These are phyloP conservation scores for Scolopax bukidnonensis DNA, from an alignment of 2,797 vertebrate species.

Conservation along the genomic window DNA sequence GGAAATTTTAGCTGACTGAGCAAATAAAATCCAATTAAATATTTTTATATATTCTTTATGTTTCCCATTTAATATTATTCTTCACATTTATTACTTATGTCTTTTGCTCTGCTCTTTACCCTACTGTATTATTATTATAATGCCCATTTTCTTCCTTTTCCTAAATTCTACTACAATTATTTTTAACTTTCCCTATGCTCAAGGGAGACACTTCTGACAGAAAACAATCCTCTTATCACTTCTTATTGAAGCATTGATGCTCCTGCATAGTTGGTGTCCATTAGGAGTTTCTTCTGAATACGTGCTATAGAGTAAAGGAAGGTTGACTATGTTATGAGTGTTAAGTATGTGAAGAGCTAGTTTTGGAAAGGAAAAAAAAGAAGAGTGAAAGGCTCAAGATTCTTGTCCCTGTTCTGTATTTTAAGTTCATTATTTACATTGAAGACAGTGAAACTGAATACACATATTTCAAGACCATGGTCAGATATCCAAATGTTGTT, in stretches of 20 bases:
- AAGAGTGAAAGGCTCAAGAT: not conserved
- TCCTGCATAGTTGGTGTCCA: not conserved
- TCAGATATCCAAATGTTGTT: not conserved
- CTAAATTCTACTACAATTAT: constrained; percentile 17
- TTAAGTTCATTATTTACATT: not conserved
- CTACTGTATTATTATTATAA: not conserved
- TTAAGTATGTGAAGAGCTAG: not conserved
- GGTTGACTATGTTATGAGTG: not conserved
- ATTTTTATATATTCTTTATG: not conserved
- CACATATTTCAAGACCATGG: not conserved
- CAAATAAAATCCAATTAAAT: not conserved
- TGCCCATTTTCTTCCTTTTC: not conserved
- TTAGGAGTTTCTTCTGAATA: not conserved
- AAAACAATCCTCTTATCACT: not conserved
- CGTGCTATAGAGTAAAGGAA: not conserved
- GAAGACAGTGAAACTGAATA: not conserved
- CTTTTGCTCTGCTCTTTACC: not conserved
- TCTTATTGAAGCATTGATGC: not conserved
- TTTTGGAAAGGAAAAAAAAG: not conserved
- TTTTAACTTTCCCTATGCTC: not conserved
- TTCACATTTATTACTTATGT: not conserved
- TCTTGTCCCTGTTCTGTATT: not conserved
- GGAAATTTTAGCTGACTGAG: not conserved
- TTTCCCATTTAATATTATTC: not conserved
- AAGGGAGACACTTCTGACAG: not conserved